Conservation (phyloP, 1,140 invertebrate genomes). For the Stenopsyche tienmushanensis region DNA sequence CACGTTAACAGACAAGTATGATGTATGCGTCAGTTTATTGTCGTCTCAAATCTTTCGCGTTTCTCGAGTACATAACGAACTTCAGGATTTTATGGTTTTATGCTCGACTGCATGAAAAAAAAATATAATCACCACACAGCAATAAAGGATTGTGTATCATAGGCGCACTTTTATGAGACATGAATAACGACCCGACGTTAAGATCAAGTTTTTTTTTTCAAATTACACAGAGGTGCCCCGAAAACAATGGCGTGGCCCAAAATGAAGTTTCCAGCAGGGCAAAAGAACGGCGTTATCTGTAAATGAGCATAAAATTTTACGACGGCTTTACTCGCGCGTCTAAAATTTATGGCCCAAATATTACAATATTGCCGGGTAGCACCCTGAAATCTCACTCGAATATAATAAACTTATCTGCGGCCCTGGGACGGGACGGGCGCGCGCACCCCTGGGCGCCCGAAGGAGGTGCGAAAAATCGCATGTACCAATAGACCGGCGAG, state of each 20-base stretch:
- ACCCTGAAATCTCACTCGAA: conserved; percentile 18
- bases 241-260: conserved; percentile 23
- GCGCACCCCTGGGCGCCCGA: background rate
- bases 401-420: conserved; percentile 17
- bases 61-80: no score
- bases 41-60: no score
- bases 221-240: conserved; percentile 15
- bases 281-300: conserved; percentile 39
- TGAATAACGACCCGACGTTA: conserved; percentile 15
- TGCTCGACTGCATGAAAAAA: no score
- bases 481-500: background rate
- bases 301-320: conserved; percentile 41
- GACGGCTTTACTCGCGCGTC: conserved; percentile 32
- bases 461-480: background rate
- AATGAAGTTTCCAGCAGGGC: conserved; percentile 15
- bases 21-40: no score
- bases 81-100: no score
- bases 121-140: no score
- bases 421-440: background rate
- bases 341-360: conserved; percentile 38
- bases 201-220: conserved; percentile 20
- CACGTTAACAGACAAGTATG: no score
- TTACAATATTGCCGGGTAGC: conserved; percentile 33
- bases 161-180: background rate
- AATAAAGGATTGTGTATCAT: no score